Conservation (phyloP, 2,888 invertebrate genomes). For the Drosophila quinaria region DNA sequence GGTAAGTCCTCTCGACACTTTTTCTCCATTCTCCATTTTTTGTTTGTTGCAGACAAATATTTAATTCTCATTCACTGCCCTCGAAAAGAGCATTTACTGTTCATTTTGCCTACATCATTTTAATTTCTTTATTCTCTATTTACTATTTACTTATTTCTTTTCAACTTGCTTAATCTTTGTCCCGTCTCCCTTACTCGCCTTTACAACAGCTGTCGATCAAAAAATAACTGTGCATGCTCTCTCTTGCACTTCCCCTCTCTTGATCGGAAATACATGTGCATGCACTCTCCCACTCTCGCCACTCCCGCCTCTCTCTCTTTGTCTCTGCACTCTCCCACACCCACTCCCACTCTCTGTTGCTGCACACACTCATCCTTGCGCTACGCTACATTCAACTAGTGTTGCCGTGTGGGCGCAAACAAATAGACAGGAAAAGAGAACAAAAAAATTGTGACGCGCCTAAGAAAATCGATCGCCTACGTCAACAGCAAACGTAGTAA, state of each 20-base stretch:
- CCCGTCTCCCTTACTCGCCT: neutral
- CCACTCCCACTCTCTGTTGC: neutral
- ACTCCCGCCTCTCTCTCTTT: neutral
- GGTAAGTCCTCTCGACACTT: constrained; percentile 88
- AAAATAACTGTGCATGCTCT: neutral
- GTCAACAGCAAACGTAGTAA: constrained; percentile 77
- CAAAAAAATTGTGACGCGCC: constrained; percentile 42
- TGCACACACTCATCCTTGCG: constrained; percentile 3
- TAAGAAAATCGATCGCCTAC: constrained; percentile 75
- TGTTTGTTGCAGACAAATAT: too few relatives aligned
- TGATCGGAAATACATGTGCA: constrained; percentile 6
- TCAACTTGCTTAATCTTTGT: too few relatives aligned
- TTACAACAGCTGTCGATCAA: constrained; percentile 3
- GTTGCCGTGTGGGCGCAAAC: constrained; percentile 43
- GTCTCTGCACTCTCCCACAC: neutral
- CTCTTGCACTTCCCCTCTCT: too few relatives aligned
- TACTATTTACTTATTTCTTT: neutral
- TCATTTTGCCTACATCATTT: neutral
- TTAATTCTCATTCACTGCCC: neutral
- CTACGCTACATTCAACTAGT: constrained; percentile 71
- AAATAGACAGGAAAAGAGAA: neutral
- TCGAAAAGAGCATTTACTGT: neutral
- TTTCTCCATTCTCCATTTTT: too few relatives aligned
- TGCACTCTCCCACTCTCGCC: neutral
- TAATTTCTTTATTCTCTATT: neutral